Base-by-base conservation (phyloP, 2,888 invertebrate genomes). In the Sinelater perroti region DNA sequence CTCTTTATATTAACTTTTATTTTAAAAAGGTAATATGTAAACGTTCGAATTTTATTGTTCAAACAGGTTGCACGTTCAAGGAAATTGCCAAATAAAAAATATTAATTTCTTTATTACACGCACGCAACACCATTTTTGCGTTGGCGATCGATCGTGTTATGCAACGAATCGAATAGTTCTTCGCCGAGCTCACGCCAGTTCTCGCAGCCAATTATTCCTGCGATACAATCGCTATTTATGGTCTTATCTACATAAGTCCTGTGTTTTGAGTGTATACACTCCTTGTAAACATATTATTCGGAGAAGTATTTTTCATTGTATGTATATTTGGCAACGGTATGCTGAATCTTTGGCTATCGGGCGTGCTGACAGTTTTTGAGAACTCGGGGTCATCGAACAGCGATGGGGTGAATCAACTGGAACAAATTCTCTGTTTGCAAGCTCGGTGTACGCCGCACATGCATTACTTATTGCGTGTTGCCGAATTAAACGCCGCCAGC, bases 311-410 rank as follows among this genome's bases (percentile, higher is more conserved):
- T 49, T 52, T 44, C 44, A 52, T 42, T 44, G 35, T 52, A 44
- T 44, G 52, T 52, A 52, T 52, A 44, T 52, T 44, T 36, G 33
- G 40, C 26, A 52, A 31, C 20, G 33, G 24, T 52, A 52, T 44
- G 42, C 33, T 16, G 35, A 33, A 44, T 52, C 14, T 52, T 33
- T 33, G 26, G 42, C 44, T 24, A 24, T 26, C 44, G 52, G 44
- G 44, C 35, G 42, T 44, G 44, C 42, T 52, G 52, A 44, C 52
- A 52, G 52, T 44, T 52, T 35, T 49, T 49, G 26, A 26, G 36
- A 49, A 35, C 10, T 21, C 24, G 47, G 36, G 47, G 33, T 49
- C 47, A 14, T 21, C 36, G 47, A 35, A 49, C 47, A 49, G 35
- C 14, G 5, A 24, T 21, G 47, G 35, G 36, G 36, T 49, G 47